Evolutionary conservation across 30 jellyfish, hydroid and myxozoan species (phyloP), one percentile per base, ranked within the genome.

Genomic region (Aurelia sp.): DNA sequence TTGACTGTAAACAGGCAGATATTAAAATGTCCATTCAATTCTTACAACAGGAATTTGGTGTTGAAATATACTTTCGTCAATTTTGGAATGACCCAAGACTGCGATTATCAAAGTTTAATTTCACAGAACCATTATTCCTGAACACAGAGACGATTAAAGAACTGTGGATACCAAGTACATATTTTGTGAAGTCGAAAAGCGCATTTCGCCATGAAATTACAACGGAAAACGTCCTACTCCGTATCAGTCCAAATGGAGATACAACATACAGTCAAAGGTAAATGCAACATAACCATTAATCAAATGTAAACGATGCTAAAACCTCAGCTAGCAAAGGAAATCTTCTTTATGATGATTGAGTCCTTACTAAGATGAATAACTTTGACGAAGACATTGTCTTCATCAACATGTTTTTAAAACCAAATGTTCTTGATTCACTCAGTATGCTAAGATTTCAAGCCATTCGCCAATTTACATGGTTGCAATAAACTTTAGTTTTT

Each of bases 141-240:
- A 67, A 77, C 59, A 57, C 87, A 13, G 89, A 88, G 19, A 64
- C 88, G 12, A 78, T 88, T 13, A 72, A 78, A 17, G 87, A 78
- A 72, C 22, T 88, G 17, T 88, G 96, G 96, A 80, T 78, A 5
- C 96, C 96, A 35, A 88, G 96, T 51, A 88, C 96, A 12, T 88
- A 88, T 51, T 88, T 88, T 48, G 91, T 88, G 47, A 78, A 69
- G 35, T 88, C 96, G 48, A 88, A 88, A 33, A 64, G 87, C 17
- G 96, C 89, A 8, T 38, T 27, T 58, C 88, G 77, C 16, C 96
- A 88, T 60, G 85, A 88, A 19, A 88, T 88, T 52, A 88, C 96
- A 10, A 88, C 80, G 18, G 96, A 88, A 16, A 88, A 88, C 40
- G 88, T 88, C 15, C 60, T 88, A n/a, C 88, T 88, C 18, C 69